Base-by-base conservation (phyloP, 2,888 invertebrate genomes). In the Pheosia gnoma region DNA sequence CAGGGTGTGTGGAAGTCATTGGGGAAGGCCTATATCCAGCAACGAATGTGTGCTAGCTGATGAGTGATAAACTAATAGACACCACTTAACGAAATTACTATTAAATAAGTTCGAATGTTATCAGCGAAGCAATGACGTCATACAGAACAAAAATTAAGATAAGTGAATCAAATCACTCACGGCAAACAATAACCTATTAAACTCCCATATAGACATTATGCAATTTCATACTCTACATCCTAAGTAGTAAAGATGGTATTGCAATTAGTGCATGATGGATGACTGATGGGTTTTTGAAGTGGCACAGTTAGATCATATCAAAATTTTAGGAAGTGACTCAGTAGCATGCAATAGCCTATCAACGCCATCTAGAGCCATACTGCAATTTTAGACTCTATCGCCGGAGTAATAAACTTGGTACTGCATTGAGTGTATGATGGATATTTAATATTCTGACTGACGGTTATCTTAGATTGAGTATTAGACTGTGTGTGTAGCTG, bases 101-200 rank as follows among this genome's bases (percentile, higher is more conserved):
- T 25, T 36, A 37, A 52, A 36, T 53, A 36, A 5, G 4, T 9
- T 4, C 54, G 10, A 57, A 53, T 45, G 13, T 43, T 62, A 68
- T 68, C 65, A 66, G 45, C 69, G 52, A 60, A 37, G 38, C 11
- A 52, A 45, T 72, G 62, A 67, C 72, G 73, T 75, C 75, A 72
- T 51, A 52, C 49, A 13, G 13, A 51, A 5, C 36, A 58, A 59
- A 72, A 65, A 70, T 73, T 60, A 51, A 59, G 70, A 66, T 72
- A 72, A 72, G 62, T 72, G 66, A 72, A 74, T 75, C 75, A 75
- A 60, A 51, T 51, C 6, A 51, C 51, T 6, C 9, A 25, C 9
- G 36, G 3, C 37, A 53, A 36, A 37, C 36, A 53, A 51, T 11
- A 51, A 53, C 36, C 36, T 4, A 3, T 37, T 10, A 53, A 53